Percentiles rank a stretch among this genome's conserved stretches.
Evolutionary conservation across 2,888 invertebrate species (phyloP).

Genomic region (Apantesis nais): DNA sequence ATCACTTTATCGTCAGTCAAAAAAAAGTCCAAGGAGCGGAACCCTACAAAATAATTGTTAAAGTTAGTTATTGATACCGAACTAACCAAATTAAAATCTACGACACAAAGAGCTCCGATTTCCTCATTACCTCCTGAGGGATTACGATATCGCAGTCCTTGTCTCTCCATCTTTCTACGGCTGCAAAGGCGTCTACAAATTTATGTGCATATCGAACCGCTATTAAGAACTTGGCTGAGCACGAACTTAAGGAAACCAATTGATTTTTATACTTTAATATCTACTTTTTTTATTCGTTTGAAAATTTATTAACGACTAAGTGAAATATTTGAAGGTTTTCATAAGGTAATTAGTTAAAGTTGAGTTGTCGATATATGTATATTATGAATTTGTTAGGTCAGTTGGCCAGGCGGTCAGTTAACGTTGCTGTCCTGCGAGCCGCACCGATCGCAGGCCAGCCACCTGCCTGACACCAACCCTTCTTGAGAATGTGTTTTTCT

Average conservation of each 20-base stretch:
- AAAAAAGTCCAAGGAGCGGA: too few relatives aligned
- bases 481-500: too few relatives aligned
- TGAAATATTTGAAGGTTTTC: slow-evolving; percentile 15
- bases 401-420: neutral
- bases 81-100: neutral
- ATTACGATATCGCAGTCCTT: slow-evolving; percentile 8
- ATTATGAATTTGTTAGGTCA: neutral
- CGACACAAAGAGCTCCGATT: neutral
- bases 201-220: slow-evolving; percentile 75
- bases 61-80: neutral
- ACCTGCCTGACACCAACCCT: too few relatives aligned
- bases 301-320: slow-evolving; percentile 11
- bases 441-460: neutral
- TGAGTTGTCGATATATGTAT: too few relatives aligned
- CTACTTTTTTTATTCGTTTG: slow-evolving; percentile 33
- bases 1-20: neutral
- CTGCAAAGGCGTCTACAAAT: slow-evolving; percentile 54
- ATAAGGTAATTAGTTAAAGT: slow-evolving; percentile 9
- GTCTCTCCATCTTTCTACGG: slow-evolving; percentile 23
- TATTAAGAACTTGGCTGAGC: slow-evolving; percentile 56
- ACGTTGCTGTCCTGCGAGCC: neutral
- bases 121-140: slow-evolving; percentile 10
- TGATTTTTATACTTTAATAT: slow-evolving; percentile 58
- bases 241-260: slow-evolving; percentile 51
- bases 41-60: neutral